phyloP scores from a whole-genome alignment of 2,888 invertebrate species.

The Phaedon cochleariae region DNA sequence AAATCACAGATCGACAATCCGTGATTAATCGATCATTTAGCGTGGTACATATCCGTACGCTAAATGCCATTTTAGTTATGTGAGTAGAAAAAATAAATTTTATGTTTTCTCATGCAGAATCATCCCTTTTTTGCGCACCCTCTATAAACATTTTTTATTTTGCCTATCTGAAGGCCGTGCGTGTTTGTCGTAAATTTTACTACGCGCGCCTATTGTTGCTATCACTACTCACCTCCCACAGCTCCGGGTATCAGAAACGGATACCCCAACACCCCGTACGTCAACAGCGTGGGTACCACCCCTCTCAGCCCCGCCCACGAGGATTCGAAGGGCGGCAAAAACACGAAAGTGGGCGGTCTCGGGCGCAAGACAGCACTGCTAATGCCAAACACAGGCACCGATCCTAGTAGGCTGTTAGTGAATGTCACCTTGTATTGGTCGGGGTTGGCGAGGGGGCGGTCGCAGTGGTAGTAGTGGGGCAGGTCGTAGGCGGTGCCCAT shows the following conservation, averaged over 20 bases:
- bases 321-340: conserved; percentile 85
- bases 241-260: conserved; percentile 94
- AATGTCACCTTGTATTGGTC: conserved; percentile 84
- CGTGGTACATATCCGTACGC: too few relatives aligned
- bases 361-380: conserved; percentile 85
- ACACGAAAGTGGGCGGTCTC: conserved; percentile 84
- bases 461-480: conserved; percentile 86
- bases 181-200: too few relatives aligned
- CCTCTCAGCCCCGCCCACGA: conserved; percentile 79
- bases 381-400: conserved; percentile 70
- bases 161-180: too few relatives aligned
- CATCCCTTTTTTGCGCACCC: too few relatives aligned
- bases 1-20: too few relatives aligned
- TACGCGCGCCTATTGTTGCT: too few relatives aligned
- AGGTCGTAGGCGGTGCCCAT: conserved; percentile 84
- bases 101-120: too few relatives aligned
- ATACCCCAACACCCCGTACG: conserved; percentile 90
- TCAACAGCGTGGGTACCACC: conserved; percentile 87
- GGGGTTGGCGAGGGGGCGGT: conserved; percentile 77
- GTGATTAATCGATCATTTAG: too few relatives aligned
- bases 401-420: conserved; percentile 70
- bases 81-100: too few relatives aligned
- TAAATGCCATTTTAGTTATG: too few relatives aligned
- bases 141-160: too few relatives aligned
- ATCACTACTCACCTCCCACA: conserved; percentile 81